Evolutionary conservation across 2,888 invertebrate genomes (phyloP).

Genomic region (Sylvicola cinctus): DNA sequence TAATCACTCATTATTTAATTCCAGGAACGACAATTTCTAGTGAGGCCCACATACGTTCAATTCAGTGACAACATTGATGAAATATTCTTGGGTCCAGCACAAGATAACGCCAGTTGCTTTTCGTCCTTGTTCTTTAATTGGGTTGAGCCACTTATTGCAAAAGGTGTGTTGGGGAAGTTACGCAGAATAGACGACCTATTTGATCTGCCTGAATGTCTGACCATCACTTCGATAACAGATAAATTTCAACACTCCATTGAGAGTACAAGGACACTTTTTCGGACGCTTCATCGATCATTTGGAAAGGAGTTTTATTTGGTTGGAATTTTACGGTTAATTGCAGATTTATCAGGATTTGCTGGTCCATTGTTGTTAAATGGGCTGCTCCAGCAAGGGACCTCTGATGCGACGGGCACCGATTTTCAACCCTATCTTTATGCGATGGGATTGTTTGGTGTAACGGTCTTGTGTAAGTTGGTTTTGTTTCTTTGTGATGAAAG

Average conservation of each 20-base stretch:
- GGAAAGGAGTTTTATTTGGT: slow-evolving; percentile 67
- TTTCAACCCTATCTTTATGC: slow-evolving; percentile 42
- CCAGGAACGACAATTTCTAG: slow-evolving; percentile 39
- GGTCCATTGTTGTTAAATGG: slow-evolving; percentile 74
- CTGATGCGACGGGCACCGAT: slow-evolving; percentile 49
- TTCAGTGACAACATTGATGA: slow-evolving; percentile 49
- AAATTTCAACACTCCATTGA: slow-evolving; percentile 21
- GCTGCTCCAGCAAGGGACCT: slow-evolving; percentile 39
- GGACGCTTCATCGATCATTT: slow-evolving; percentile 53
- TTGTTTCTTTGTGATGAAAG: not conserved
- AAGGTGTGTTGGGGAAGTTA: slow-evolving; percentile 53
- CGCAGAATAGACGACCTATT: slow-evolving; percentile 60
- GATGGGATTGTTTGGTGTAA: slow-evolving; percentile 37
- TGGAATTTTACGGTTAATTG: slow-evolving; percentile 60
- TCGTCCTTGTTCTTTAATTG: slow-evolving; percentile 70
- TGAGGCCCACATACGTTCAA: slow-evolving; percentile 34
- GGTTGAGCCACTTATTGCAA: slow-evolving; percentile 68
- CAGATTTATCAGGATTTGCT: slow-evolving; percentile 69
- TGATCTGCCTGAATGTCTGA: slow-evolving; percentile 39
- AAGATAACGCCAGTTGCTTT: slow-evolving; percentile 47
- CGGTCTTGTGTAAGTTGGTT: slow-evolving; percentile 39
- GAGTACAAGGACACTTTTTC: slow-evolving; percentile 31
- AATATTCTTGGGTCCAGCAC: slow-evolving; percentile 55
- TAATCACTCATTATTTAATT: slow-evolving; percentile 6
- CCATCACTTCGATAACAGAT: slow-evolving; percentile 18